phyloP scores from a whole-genome alignment of 2,797 vertebrate genomes.

The Anguilla anguilla region DNA sequence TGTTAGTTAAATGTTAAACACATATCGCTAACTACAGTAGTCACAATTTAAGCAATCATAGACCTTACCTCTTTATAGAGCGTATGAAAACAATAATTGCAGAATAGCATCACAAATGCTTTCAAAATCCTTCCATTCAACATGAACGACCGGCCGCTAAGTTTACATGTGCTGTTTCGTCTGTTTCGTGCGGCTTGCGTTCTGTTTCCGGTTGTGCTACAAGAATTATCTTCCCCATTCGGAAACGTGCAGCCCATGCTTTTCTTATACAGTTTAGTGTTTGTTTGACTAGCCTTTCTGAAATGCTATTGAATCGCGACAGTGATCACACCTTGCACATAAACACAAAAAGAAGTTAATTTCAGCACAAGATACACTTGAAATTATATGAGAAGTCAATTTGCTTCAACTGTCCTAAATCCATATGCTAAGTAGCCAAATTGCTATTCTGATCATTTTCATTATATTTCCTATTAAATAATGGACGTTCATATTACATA shows the following conservation, averaged over 20 bases:
- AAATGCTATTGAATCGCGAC: not conserved
- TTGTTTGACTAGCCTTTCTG: not conserved
- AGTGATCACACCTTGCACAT: not conserved
- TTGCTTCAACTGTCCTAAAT: not conserved
- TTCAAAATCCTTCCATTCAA: not conserved
- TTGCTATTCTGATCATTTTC: not conserved
- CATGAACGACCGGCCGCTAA: not conserved
- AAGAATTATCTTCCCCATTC: conserved; percentile 53
- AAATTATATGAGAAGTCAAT: not conserved
- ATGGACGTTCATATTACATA: too few relatives aligned
- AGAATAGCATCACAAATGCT: conserved; percentile 11
- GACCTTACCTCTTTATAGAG: conserved; percentile 20
- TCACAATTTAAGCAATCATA: not conserved
- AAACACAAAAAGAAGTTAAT: not conserved
- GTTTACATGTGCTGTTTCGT: conserved; percentile 65
- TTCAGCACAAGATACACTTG: not conserved
- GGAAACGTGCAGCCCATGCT: not conserved
- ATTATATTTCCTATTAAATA: too few relatives aligned
- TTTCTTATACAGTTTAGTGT: not conserved
- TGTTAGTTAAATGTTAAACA: not conserved
- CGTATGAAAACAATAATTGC: not conserved
- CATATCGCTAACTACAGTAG: not conserved
- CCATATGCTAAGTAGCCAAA: not conserved
- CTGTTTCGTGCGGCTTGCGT: conserved; percentile 60
- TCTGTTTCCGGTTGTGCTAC: conserved; percentile 57